These are phyloP conservation scores for Thecocarcelia acutangulata DNA, from an alignment of 2,888 invertebrate genomes.

Conservation along the genomic window DNA sequence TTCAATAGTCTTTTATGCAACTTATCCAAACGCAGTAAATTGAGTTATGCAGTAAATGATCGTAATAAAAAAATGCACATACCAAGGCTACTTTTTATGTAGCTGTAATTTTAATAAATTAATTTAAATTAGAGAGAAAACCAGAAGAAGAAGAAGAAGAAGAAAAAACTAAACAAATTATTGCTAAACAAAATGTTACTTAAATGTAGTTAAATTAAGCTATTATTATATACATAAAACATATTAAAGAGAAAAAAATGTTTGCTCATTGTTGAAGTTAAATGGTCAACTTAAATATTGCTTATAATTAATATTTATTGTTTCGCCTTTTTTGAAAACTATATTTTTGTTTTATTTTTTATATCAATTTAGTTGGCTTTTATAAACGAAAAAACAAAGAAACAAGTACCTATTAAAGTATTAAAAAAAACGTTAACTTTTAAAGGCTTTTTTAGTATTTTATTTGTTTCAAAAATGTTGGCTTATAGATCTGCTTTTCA, in stretches of 20 bases:
- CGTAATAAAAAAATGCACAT: conserved; percentile 1
- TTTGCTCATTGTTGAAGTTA: conserved; percentile 62
- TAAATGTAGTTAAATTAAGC: conserved; percentile 61
- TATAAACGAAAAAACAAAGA: conserved; percentile 7
- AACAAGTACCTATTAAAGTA: conserved; percentile 44
- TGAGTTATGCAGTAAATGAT: no score
- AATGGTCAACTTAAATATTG: conserved; percentile 29
- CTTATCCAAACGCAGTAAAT: no score
- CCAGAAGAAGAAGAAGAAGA: neutral
- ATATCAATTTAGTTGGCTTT: conserved; percentile 40
- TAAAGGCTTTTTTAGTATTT: conserved; percentile 1
- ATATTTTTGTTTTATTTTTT: conserved; percentile 1
- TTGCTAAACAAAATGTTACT: conserved; percentile 66
- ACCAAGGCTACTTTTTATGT: conserved; percentile 57
- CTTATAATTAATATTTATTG: conserved; percentile 4
- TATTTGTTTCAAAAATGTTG: no score
- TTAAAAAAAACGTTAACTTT: neutral
- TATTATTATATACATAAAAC: conserved; percentile 14
- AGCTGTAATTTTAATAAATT: conserved; percentile 39
- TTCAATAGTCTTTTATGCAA: no score
- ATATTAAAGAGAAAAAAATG: conserved; percentile 9
- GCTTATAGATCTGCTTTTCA: no score
- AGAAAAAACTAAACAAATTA: conserved; percentile 32
- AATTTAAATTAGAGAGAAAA: neutral
- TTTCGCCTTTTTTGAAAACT: neutral